Evolutionary conservation across 2,888 invertebrate genomes (phyloP).

Genomic region (Sphecodes monilicornis): DNA sequence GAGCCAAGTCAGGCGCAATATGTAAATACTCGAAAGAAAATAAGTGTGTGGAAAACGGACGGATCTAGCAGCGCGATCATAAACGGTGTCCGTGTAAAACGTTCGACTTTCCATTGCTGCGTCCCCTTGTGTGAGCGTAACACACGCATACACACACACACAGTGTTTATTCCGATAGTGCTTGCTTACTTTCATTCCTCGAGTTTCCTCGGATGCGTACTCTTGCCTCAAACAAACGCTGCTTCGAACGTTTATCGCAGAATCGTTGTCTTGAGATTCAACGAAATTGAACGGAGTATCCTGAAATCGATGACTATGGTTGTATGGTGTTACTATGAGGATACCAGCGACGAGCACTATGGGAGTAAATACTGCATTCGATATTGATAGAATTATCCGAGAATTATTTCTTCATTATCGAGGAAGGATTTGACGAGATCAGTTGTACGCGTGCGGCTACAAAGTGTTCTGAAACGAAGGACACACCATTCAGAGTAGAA

Average conservation of each 20-base stretch:
- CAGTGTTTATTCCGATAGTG: slow-evolving; percentile 10
- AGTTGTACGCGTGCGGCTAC: neutral
- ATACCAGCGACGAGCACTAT: slow-evolving; percentile 1
- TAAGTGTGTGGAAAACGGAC: slow-evolving; percentile 37
- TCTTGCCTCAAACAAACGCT: neutral
- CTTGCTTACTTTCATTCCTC: neutral
- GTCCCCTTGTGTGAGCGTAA: slow-evolving; percentile 45
- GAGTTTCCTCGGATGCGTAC: neutral
- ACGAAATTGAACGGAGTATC: neutral
- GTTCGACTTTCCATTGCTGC: slow-evolving; percentile 49
- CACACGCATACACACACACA: neutral
- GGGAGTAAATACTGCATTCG: slow-evolving; percentile 8
- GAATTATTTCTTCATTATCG: slow-evolving; percentile 19
- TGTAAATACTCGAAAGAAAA: slow-evolving; percentile 48
- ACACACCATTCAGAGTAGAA: neutral
- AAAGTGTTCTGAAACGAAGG: neutral
- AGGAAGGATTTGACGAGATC: slow-evolving; percentile 4
- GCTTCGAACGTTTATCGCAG: neutral
- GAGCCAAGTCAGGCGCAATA: slow-evolving; percentile 37
- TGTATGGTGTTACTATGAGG: neutral
- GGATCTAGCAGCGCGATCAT: neutral
- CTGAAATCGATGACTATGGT: neutral
- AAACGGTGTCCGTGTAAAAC: slow-evolving; percentile 30
- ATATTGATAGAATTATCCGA: slow-evolving; percentile 21
- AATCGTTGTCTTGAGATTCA: neutral